A percentile compares a stretch with the other conserved stretches of the same genome.
Conservation (phyloP, 2,888 invertebrate genomes). For the Idaea straminata region DNA sequence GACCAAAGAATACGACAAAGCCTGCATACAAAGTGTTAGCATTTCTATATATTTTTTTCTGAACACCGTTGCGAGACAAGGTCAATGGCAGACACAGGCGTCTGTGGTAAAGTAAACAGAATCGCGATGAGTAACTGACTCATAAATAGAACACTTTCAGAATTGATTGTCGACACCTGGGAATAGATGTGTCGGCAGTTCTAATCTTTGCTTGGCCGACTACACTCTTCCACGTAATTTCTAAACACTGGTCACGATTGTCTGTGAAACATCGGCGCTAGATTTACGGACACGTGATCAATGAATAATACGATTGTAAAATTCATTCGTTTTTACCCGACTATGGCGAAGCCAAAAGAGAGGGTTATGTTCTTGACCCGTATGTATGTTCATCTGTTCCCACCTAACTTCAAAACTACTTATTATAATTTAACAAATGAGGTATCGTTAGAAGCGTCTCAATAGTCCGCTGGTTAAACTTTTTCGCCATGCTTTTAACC, state of each 20-base stretch:
- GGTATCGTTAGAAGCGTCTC: too few species aligned
- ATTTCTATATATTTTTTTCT: conserved; percentile 47
- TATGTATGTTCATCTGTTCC: too few species aligned
- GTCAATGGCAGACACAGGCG: conserved; percentile 71
- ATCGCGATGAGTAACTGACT: conserved; percentile 64
- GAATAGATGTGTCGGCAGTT: conserved; percentile 40
- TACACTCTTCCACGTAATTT: conserved; percentile 31
- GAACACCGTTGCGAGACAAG: conserved; percentile 56
- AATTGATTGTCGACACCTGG: conserved; percentile 57
- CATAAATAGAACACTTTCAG: conserved; percentile 70
- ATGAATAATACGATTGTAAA: not conserved
- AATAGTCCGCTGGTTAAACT: not conserved
- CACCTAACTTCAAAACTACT: too few species aligned
- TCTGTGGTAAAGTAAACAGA: conserved; percentile 69
- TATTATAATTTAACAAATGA: too few species aligned
- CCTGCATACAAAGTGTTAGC: conserved; percentile 45
- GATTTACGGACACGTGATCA: not conserved
- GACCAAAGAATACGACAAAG: conserved; percentile 30
- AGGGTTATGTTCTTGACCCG: too few species aligned
- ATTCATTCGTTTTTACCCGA: too few species aligned
- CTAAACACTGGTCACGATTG: conserved; percentile 17
- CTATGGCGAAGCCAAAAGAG: too few species aligned
- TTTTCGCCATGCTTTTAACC: not conserved
- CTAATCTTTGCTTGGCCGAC: conserved; percentile 32
- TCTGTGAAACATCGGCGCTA: not conserved